phyloP scores from a whole-genome alignment of 2,797 vertebrate species.

The Crax fasciolata region DNA sequence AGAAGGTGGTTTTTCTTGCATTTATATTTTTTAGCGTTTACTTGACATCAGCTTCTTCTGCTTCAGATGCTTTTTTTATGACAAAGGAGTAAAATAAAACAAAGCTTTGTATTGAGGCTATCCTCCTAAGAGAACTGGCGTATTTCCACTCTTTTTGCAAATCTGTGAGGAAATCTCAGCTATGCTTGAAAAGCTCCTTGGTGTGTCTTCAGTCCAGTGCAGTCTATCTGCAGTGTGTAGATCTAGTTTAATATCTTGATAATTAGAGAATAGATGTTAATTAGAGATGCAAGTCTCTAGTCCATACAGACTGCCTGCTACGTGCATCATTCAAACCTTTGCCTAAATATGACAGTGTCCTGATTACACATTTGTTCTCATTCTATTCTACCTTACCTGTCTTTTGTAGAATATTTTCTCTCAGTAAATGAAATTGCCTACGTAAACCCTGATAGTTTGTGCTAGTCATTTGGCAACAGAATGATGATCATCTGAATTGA shows the following conservation, averaged over 20 bases:
- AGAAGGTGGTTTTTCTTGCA: background rate
- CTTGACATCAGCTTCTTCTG: background rate
- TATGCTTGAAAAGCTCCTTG: background rate
- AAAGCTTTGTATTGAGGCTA: background rate
- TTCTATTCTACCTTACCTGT: background rate
- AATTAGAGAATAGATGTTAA: background rate
- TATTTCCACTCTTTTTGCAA: background rate
- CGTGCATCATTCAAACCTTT: background rate
- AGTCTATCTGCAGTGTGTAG: background rate
- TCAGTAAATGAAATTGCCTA: background rate
- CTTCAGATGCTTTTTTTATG: background rate
- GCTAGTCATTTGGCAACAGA: background rate
- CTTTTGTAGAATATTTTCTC: background rate
- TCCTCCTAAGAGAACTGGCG: background rate
- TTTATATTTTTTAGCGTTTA: background rate
- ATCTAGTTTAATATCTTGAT: background rate
- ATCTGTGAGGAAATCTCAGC: background rate
- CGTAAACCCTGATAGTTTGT: background rate
- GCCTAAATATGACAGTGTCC: background rate
- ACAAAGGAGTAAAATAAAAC: background rate
- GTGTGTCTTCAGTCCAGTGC: background rate
- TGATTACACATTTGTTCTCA: background rate
- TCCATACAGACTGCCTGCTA: background rate
- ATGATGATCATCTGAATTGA: background rate
- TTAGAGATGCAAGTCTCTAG: background rate